These are phyloP conservation scores for Cecropterus lyciades DNA, from an alignment of 1,140 invertebrate genomes.

Conservation along the genomic window DNA sequence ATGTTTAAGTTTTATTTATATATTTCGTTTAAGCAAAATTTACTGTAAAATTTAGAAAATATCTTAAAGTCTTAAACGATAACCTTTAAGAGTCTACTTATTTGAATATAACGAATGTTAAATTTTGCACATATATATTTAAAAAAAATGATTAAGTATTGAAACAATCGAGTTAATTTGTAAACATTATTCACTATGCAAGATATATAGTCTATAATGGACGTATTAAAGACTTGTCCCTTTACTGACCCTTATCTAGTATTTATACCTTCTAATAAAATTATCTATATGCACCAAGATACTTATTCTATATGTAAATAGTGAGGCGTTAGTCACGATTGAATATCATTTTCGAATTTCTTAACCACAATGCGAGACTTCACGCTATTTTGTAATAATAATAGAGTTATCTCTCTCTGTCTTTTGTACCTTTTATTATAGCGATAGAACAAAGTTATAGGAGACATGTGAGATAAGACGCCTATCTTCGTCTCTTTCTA, in stretches of 20 bases:
- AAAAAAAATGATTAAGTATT: too few species aligned
- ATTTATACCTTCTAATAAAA: constrained; percentile 2
- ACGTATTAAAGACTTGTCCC: too few species aligned
- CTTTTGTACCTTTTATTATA: constrained; percentile 29
- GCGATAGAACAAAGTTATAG: constrained; percentile 27
- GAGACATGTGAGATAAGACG: constrained; percentile 14
- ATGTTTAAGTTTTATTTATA: too few species aligned
- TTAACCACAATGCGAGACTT: constrained; percentile 11
- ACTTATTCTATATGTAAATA: constrained; percentile 8
- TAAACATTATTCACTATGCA: too few species aligned
- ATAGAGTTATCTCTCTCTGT: constrained; percentile 21
- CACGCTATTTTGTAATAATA: constrained; percentile 24
- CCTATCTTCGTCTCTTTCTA: constrained; percentile 19
- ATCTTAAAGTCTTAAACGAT: too few species aligned
- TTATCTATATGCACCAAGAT: neutral
- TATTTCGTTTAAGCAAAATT: too few species aligned
- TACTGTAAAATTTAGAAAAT: too few species aligned
- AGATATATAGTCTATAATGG: too few species aligned
- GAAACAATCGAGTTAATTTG: too few species aligned
- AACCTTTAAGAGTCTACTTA: too few species aligned
- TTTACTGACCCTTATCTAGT: neutral
- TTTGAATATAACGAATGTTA: too few species aligned
- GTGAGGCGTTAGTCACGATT: constrained; percentile 1
- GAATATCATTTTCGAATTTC: neutral
- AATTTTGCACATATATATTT: too few species aligned